A percentile compares a stretch with the other conserved stretches of the same genome.
Evolutionary conservation across 2,888 invertebrate species (phyloP).

Genomic region (Ophion costatus): DNA sequence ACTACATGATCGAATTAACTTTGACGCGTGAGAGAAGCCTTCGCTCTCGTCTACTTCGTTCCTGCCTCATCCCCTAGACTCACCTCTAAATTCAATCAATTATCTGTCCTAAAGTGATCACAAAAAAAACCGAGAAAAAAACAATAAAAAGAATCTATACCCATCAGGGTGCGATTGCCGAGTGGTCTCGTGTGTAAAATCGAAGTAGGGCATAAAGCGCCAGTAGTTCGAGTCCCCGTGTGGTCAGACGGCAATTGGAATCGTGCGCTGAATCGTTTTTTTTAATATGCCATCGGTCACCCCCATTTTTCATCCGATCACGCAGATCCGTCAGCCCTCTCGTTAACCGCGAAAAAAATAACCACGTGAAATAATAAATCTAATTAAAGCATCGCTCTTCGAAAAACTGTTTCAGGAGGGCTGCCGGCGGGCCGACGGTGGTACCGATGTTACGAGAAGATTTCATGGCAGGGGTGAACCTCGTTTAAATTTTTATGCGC

Average conservation of each 20-base stretch:
- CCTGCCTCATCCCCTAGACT: background rate
- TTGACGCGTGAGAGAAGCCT: slow-evolving; percentile 54
- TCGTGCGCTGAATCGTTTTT: background rate
- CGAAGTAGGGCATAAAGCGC: background rate
- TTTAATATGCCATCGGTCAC: background rate
- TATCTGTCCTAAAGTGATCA: slow-evolving; percentile 22
- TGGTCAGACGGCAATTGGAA: background rate
- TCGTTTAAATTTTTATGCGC: slow-evolving; percentile 83
- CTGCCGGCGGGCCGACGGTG: slow-evolving; percentile 86
- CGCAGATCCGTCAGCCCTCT: too few species aligned
- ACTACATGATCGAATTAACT: slow-evolving; percentile 62
- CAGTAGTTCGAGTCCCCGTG: background rate
- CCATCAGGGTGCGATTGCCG: too few species aligned
- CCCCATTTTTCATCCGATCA: too few species aligned
- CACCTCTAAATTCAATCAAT: slow-evolving; percentile 45
- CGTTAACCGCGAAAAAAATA: too few species aligned
- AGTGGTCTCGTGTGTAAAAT: too few species aligned
- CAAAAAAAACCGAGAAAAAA: slow-evolving; percentile 5
- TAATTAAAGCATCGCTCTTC: slow-evolving; percentile 65
- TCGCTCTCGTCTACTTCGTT: slow-evolving; percentile 23
- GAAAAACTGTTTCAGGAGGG: slow-evolving; percentile 85
- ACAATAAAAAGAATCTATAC: too few species aligned
- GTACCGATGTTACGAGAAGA: slow-evolving; percentile 88
- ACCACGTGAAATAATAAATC: slow-evolving; percentile 17
- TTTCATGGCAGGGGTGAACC: slow-evolving; percentile 87